phyloP scores from a whole-genome alignment of 1,140 invertebrate genomes.

The Ips nitidus region DNA sequence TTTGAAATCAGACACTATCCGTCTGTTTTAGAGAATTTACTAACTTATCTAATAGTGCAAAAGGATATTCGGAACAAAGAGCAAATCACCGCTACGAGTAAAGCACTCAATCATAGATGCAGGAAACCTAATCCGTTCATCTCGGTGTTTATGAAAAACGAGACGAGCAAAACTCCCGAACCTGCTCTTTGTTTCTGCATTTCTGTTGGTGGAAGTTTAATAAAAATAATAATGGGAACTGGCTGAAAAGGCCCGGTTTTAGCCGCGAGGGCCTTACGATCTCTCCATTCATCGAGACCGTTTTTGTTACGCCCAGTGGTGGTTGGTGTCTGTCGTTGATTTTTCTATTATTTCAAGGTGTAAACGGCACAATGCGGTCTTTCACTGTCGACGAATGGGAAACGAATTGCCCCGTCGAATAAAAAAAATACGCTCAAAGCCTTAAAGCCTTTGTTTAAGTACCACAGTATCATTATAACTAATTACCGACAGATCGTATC shows the following conservation, averaged over 20 bases:
- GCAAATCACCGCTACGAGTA: no score
- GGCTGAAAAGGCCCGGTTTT: slow-evolving; percentile 12
- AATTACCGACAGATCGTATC: no score
- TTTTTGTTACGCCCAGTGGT: background rate
- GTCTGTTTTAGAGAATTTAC: no score
- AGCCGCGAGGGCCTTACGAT: slow-evolving; percentile 4
- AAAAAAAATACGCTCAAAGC: slow-evolving; percentile 1
- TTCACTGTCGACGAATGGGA: background rate
- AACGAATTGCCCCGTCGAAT: background rate
- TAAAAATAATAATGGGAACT: slow-evolving; percentile 11
- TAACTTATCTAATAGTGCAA: no score
- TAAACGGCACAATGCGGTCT: slow-evolving; percentile 5
- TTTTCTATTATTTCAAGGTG: slow-evolving; percentile 14
- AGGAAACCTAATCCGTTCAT: background rate
- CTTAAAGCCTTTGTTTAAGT: background rate
- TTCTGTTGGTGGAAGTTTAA: slow-evolving; percentile 13
- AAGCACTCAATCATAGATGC: no score
- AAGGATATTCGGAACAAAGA: no score
- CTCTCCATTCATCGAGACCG: slow-evolving; percentile 1
- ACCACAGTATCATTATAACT: no score
- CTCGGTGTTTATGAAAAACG: slow-evolving; percentile 5
- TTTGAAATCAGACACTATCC: no score
- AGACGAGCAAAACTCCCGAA: slow-evolving; percentile 5
- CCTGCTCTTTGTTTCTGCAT: slow-evolving; percentile 5
- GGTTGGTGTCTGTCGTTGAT: slow-evolving; percentile 3